Percentiles rank a stretch among this genome's conserved stretches.
Conservation (phyloP, 2,888 invertebrate species). For the Pammene aurita region DNA sequence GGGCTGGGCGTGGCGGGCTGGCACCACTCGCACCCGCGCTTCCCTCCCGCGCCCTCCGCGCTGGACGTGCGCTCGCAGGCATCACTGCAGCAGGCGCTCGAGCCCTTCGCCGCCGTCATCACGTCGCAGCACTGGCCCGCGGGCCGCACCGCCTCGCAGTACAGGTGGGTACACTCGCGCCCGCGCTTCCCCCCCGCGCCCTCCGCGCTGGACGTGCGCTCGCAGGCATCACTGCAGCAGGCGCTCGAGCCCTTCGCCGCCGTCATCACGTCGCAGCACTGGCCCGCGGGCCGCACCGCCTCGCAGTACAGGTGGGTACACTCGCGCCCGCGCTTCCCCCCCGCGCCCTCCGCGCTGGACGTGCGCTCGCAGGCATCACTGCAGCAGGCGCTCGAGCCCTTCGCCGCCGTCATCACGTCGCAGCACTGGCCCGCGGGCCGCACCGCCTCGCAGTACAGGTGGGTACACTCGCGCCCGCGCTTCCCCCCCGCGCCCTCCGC, state of each 20-base stretch:
- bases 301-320: conserved; percentile 84
- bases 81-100: conserved; percentile 73
- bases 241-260: conserved; percentile 83
- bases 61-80: conserved; percentile 87
- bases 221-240: conserved; percentile 83
- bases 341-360: conserved; percentile 87
- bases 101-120: conserved; percentile 85
- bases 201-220: conserved; percentile 86
- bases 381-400: conserved; percentile 76
- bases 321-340: conserved; percentile 88
- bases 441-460: conserved; percentile 81
- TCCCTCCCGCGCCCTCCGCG: conserved; percentile 87
- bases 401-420: conserved; percentile 86
- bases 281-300: conserved; percentile 78
- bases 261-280: conserved; percentile 86
- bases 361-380: conserved; percentile 85
- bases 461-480: conserved; percentile 88
- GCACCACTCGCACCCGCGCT: conserved; percentile 91
- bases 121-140: conserved; percentile 85
- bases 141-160: conserved; percentile 81
- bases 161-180: conserved; percentile 87
- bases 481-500: conserved; percentile 88
- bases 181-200: conserved; percentile 88
- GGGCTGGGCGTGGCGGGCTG: conserved; percentile 85
- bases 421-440: conserved; percentile 84